These are phyloP conservation scores for Pterocles burchelli DNA, from an alignment of 2,113 vertebrate species.

Conservation along the genomic window DNA sequence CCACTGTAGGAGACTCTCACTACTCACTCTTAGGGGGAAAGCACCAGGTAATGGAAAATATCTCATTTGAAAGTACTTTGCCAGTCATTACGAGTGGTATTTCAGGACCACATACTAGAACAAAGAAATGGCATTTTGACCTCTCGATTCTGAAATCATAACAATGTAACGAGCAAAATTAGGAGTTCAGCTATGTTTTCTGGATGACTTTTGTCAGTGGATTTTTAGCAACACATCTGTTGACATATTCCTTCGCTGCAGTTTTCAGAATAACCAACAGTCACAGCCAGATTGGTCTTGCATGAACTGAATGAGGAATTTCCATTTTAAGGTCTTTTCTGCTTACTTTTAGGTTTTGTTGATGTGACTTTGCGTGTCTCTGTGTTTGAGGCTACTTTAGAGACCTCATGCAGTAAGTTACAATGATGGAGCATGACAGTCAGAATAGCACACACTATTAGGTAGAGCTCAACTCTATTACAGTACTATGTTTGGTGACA, in stretches of 20 bases:
- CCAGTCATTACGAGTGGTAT: neutral
- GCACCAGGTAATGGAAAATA: neutral
- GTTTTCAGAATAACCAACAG: conserved; percentile 25
- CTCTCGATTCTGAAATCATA: neutral
- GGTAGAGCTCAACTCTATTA: conserved; percentile 87
- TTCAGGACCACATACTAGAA: neutral
- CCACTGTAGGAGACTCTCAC: neutral
- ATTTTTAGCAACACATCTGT: neutral
- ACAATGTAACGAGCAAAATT: neutral
- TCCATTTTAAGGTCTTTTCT: conserved; percentile 73
- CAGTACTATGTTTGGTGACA: conserved; percentile 84
- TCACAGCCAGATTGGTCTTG: conserved; percentile 44
- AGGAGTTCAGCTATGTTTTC: neutral
- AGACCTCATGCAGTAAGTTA: conserved; percentile 86
- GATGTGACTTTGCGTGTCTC: conserved; percentile 66
- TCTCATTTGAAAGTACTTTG: neutral
- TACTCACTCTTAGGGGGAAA: neutral
- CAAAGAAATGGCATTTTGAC: neutral
- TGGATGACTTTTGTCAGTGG: neutral
- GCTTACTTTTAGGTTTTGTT: conserved; percentile 72
- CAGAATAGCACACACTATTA: conserved; percentile 89
- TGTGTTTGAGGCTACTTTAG: conserved; percentile 79
- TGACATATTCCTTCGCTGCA: conserved; percentile 9
- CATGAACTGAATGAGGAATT: conserved; percentile 66
- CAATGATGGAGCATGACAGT: conserved; percentile 90